Evolutionary conservation across 2,797 vertebrate species (phyloP), one percentile per base, ranked within the genome.

Genomic region (Spea hammondii): DNA sequence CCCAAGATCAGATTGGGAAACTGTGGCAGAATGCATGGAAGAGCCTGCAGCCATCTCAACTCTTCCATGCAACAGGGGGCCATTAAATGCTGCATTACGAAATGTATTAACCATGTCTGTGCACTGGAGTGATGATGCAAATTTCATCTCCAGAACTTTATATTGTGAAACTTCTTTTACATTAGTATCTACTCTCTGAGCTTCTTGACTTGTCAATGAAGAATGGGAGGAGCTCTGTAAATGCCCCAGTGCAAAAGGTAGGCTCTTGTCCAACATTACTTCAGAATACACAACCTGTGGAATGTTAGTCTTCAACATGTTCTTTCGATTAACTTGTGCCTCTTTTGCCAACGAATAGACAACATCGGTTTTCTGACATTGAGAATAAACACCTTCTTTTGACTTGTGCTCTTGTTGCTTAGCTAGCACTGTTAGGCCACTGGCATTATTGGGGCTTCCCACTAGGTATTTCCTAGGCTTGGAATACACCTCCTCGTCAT

Each of bases 271-370:
- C 74, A 51, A 86, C 74, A 51, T 73, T 59, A 93, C 82, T 76
- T 92, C 88, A 8, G 91, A 90, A 85, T 92, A 92, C 69, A 92
- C 12, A 0, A 82, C 83, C 8, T 64, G 51, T 14, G 60, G 8
- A 3, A 6, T 4, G 1, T 4, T 6, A 50, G 10, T 17, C 4
- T 83, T 78, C 6, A 71, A 73, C 0, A 54, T 74, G 47, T 53
- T 51, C 66, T 84, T 76, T 57, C 68, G 54, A 72, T 64, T 65
- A 3, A 75, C 17, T 14, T 55, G 55, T 32, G 17, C 4, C 65
- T 67, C 84, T 80, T 74, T 82, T 45, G 78, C 51, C 46, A 70
- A 4, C 6, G 85, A 75, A 57, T 83, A 85, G 5, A 80, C 4
- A 0, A 14, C 49, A 17, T 32, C 79, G 14, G 4, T 51, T 44